Evolutionary conservation across 2,888 invertebrate genomes (phyloP).

Genomic region (Drosophila colorata): DNA sequence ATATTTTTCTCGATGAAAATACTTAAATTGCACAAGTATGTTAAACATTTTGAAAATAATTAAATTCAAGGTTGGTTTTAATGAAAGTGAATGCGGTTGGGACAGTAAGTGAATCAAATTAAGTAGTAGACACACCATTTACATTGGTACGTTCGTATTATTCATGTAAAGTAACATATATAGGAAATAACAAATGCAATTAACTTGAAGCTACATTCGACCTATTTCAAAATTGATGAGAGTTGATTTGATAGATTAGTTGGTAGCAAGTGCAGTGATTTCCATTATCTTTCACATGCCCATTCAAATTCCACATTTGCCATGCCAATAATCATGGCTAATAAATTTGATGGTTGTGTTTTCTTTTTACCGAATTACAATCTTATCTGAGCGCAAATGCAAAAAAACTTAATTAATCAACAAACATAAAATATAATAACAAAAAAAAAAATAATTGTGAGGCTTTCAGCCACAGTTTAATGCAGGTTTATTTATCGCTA

Average conservation of each 20-base stretch:
- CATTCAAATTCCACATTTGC: conserved; percentile 13
- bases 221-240: not conserved
- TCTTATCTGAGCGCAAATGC: conserved; percentile 40
- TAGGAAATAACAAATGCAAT: conserved; percentile 15
- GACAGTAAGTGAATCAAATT: not conserved
- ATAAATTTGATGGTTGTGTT: conserved; percentile 16
- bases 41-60: conserved; percentile 9
- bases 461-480: conserved; percentile 3
- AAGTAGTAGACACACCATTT: too few species aligned
- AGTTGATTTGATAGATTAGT: conserved; percentile 8
- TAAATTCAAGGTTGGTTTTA: not conserved
- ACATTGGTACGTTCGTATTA: too few species aligned
- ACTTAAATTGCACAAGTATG: not conserved
- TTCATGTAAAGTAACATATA: too few species aligned
- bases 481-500: conserved; percentile 26
- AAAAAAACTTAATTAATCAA: conserved; percentile 60
- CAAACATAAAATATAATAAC: conserved; percentile 14
- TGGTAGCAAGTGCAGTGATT: conserved; percentile 10
- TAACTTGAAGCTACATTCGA: conserved; percentile 4
- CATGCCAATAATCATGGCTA: conserved; percentile 1
- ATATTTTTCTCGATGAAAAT: not conserved
- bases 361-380: conserved; percentile 9
- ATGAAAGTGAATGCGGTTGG: conserved; percentile 3
- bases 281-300: conserved; percentile 7
- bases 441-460: not conserved